phyloP scores from a whole-genome alignment of 2,113 vertebrate genomes.

The Nerophis ophidion region DNA sequence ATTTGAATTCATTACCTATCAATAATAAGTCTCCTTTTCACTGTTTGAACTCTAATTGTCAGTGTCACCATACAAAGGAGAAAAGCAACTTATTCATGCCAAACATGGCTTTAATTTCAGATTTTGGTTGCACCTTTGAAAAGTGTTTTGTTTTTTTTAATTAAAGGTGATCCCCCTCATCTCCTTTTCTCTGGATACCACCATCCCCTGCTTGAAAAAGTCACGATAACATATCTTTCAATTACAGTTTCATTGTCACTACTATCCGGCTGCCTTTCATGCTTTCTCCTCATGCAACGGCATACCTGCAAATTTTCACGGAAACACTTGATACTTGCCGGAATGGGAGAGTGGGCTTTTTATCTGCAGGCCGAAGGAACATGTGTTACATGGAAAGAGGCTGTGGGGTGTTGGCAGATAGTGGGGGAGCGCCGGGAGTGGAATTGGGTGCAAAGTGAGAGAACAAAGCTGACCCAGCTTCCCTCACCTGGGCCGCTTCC shows the following conservation, averaged over 20 bases:
- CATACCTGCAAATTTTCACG: slow-evolving; percentile 61
- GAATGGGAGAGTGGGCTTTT: slow-evolving; percentile 43
- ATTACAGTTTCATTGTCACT: slow-evolving; percentile 75
- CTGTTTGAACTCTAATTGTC: slow-evolving; percentile 71
- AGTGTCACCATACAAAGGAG: slow-evolving; percentile 73
- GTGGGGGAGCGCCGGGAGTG: slow-evolving; percentile 20
- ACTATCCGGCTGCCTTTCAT: slow-evolving; percentile 66
- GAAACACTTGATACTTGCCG: slow-evolving; percentile 53
- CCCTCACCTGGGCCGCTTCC: slow-evolving; percentile 54
- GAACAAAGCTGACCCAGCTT: slow-evolving; percentile 49
- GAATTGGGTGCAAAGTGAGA: slow-evolving; percentile 36
- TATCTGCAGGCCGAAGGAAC: slow-evolving; percentile 53
- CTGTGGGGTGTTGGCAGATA: slow-evolving; percentile 23
- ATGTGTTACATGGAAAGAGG: slow-evolving; percentile 38
- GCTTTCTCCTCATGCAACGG: slow-evolving; percentile 37
- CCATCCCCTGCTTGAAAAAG: slow-evolving; percentile 55
- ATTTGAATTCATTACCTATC: slow-evolving; percentile 75
- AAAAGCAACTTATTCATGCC: slow-evolving; percentile 73
- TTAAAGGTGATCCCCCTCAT: slow-evolving; percentile 70
- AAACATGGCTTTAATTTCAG: slow-evolving; percentile 75
- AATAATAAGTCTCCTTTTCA: slow-evolving; percentile 74
- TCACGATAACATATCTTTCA: slow-evolving; percentile 77
- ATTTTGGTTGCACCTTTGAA: slow-evolving; percentile 66
- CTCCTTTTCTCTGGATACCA: slow-evolving; percentile 62
- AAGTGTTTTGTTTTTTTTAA: slow-evolving; percentile 53